Evolutionary conservation across 2,888 invertebrate genomes (phyloP), one percentile per base, ranked within the genome.

Genomic region (Drosophila atripex): DNA sequence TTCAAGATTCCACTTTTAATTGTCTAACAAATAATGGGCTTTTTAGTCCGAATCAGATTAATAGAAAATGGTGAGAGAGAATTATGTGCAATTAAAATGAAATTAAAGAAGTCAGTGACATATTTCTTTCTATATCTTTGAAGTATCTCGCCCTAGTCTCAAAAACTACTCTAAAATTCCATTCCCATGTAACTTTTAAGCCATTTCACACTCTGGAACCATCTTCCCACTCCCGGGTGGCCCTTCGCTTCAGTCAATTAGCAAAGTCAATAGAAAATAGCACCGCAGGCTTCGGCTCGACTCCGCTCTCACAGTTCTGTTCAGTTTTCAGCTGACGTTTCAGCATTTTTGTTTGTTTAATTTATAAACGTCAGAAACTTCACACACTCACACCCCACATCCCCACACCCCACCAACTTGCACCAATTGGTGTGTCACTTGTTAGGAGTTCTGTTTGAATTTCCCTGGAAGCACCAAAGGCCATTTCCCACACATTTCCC

Each of bases 211-310:
- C 46, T 49, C 46, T 4, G 21, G 21, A 3, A 4, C 21, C 12
- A 41, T 51, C 45, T 30, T 23, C n/a, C 16, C 21, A 21, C 3
- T n/a, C 28, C 52, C 61, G 1, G 9, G 49, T 52, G 30, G 45
- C 70, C 52, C 39, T 41, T 56, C 47, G 61, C 52, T 61, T 56
- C 55, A 77, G 76, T 86, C 84, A 84, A 84, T 84, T 84, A 84
- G 86, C 77, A 86, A 75, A 78, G 86, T 84, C 80, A 84, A 84
- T 77, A 86, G 77, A 52, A 61, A 57, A 56, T 56, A 68, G 46
- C 61, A 70, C 58, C 47, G n/a, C n/a, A n/a, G n/a, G n/a, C n/a
- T n/a, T n/a, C n/a, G n/a, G n/a, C n/a, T n/a, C n/a, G n/a, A n/a
- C n/a, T n/a, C n/a, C n/a, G 32, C 47, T 30, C 18, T 51, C 54